A percentile compares a stretch with the other conserved stretches of the same genome.
phyloP scores from a whole-genome alignment of 2,888 invertebrate genomes.

The Bursaphelenchus okinawaensis region DNA sequence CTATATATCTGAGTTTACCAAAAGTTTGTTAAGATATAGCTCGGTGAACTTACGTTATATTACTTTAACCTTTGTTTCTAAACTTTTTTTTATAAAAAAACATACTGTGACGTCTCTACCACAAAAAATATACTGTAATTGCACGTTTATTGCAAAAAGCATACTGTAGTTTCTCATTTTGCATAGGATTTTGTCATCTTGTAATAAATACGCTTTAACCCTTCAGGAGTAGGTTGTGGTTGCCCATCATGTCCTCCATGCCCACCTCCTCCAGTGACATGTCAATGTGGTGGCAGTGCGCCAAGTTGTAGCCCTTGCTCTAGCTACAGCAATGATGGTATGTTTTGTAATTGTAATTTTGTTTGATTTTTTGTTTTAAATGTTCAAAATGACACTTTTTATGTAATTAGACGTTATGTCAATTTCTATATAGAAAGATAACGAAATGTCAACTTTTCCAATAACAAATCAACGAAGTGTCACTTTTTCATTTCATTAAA shows the following conservation, averaged over 20 bases:
- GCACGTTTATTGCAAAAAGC: not conserved
- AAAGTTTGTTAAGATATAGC: not conserved
- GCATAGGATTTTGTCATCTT: too few species aligned
- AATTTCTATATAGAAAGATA: too few species aligned
- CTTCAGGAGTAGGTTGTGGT: not conserved
- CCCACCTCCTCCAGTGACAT: not conserved
- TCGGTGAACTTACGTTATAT: not conserved
- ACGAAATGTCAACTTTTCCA: too few species aligned
- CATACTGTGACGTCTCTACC: not conserved
- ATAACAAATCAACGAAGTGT: too few species aligned
- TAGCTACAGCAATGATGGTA: not conserved
- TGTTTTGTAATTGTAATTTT: too few species aligned
- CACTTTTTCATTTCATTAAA: not conserved
- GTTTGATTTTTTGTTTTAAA: too few species aligned
- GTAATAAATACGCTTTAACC: not conserved
- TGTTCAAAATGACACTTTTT: too few species aligned
- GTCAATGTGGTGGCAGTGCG: not conserved
- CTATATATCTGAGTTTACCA: too few species aligned
- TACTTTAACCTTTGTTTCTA: not conserved
- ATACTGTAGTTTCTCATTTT: not conserved
- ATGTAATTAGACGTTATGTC: too few species aligned
- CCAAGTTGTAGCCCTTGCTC: not conserved
- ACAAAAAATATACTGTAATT: not conserved
- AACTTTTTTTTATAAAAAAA: not conserved
- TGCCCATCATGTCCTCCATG: not conserved